phyloP scores from a whole-genome alignment of 2,888 invertebrate species.

The Thymelicus sylvestris region DNA sequence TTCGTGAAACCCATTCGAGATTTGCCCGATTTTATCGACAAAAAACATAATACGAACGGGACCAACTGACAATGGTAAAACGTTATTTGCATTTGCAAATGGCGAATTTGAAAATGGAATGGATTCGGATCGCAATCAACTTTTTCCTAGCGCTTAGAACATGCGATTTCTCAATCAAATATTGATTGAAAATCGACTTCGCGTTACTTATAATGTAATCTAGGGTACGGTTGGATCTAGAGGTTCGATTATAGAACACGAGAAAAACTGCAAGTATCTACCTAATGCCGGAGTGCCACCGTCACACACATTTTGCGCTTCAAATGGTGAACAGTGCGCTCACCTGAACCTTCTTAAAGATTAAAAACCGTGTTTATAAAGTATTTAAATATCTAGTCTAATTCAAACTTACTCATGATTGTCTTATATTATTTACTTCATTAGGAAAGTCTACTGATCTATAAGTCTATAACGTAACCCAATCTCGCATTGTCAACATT shows the following conservation, averaged over 20 bases:
- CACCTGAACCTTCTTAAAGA: too few species aligned
- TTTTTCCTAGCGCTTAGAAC: slow-evolving; percentile 21
- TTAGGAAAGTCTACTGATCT: too few species aligned
- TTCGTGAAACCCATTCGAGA: slow-evolving; percentile 4
- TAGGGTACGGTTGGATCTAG: neutral
- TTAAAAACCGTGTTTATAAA: too few species aligned
- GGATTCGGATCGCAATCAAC: slow-evolving; percentile 23
- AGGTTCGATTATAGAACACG: neutral
- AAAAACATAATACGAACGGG: neutral
- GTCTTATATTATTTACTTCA: too few species aligned
- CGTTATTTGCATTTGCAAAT: slow-evolving; percentile 32
- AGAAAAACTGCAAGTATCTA: neutral
- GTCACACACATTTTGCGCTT: too few species aligned
- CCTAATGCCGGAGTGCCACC: too few species aligned
- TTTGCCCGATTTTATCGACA: neutral
- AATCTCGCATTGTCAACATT: slow-evolving; percentile 4
- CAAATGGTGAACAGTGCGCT: too few species aligned
- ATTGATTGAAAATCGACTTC: slow-evolving; percentile 33
- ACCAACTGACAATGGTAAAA: slow-evolving; percentile 39
- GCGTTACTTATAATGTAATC: neutral
- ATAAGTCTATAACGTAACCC: neutral
- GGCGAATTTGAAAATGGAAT: slow-evolving; percentile 18
- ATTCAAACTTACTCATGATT: too few species aligned
- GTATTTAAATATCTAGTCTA: too few species aligned
- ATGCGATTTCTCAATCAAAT: slow-evolving; percentile 34